Conservation (phyloP, 2,797 vertebrate species). For the Peromyscus nudipes region DNA sequence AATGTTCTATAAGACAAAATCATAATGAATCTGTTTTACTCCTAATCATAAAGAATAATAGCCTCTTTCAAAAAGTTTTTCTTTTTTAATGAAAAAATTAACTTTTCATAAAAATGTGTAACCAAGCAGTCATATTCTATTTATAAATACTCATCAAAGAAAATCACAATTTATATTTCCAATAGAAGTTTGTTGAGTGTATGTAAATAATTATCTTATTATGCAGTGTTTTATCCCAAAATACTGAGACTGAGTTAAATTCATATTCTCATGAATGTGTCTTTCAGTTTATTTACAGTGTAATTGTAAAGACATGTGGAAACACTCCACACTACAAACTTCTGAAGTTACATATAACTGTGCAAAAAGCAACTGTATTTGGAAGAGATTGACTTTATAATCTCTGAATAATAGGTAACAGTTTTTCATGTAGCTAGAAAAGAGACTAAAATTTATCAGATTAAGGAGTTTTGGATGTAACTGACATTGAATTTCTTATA, state of each 20-base stretch:
- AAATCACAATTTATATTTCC: neutral
- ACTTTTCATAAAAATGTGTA: conserved; percentile 28
- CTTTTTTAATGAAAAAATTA: conserved; percentile 26
- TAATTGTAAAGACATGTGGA: neutral
- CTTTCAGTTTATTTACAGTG: neutral
- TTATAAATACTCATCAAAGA: neutral
- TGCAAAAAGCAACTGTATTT: neutral
- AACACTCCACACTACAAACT: neutral
- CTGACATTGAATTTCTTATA: conserved; percentile 7
- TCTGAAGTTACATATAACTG: neutral
- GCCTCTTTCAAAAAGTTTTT: neutral
- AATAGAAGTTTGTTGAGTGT: neutral
- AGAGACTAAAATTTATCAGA: conserved; percentile 22
- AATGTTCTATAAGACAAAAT: conserved; percentile 57
- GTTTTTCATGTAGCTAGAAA: neutral
- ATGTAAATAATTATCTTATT: neutral
- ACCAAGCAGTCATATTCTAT: neutral
- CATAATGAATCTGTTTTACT: conserved; percentile 14
- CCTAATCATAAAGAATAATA: neutral
- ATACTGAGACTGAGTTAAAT: neutral
- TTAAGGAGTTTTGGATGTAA: neutral
- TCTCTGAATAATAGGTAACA: neutral
- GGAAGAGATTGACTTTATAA: neutral
- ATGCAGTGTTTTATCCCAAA: neutral
- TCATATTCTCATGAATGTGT: neutral